Base-by-base conservation (phyloP, 1,140 invertebrate species). In the Sinonovacula constricta region DNA sequence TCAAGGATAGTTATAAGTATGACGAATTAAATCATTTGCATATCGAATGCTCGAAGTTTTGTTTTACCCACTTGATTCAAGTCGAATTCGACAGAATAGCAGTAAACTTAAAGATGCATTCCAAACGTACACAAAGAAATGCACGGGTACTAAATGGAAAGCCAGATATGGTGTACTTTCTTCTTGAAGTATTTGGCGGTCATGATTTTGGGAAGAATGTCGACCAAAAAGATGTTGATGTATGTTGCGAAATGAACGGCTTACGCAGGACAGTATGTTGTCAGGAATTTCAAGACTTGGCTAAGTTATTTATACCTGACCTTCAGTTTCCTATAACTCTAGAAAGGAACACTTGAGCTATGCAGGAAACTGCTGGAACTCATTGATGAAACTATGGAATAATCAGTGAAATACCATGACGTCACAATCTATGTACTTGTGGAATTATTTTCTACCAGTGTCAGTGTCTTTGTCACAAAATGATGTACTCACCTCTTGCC, bases 131-230 rank as follows among this genome's bases (percentile, higher is more conserved):
- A 34, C 62, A 75, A 67, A 54, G 36, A 56, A 56, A 65, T 57
- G 33, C 31, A 26, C 45, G 66, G 34, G n/a, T 65, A n/a, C 53
- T 53, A 26, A 22, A 33, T 69, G 74, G 74, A 28, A 77, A 77
- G 36, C 74, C 74, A 2, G 74, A 68, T 31, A n/a, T 77, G 7
- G 15, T 68, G 36, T 77, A 51, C 36, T 60, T 36, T 31, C 26
- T 77, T 54, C 74, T 65, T 12, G 74, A 77, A 68, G 24, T 70
- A 31, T 70, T 31, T 59, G 72, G 72, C 4, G 60, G 39, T 56
- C 62, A 24, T 45, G 28, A 76, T 36, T 59, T 26, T 34, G 62
- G 72, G 22, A 76, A 36, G 33, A 33, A 39, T 1, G 36, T 67
- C 53, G 24, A 76, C 31, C 31, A 56, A 56, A 56, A 53, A 14